Evolutionary conservation across 2,113 vertebrate genomes (phyloP).

Genomic region (Solea solea): DNA sequence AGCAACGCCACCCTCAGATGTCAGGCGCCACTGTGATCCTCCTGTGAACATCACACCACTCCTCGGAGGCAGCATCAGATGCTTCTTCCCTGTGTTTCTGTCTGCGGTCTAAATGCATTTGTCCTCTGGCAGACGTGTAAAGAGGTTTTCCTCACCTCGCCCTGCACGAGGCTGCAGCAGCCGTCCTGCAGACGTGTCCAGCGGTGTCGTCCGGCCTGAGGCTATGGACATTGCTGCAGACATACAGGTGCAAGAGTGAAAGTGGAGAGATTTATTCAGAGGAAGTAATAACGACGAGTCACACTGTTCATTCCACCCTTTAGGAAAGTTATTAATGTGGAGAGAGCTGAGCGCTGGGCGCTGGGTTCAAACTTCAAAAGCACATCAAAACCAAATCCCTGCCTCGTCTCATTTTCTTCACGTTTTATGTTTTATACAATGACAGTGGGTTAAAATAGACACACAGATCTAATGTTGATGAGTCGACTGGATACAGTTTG

Average conservation of each 20-base stretch:
- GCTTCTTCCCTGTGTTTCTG: slow-evolving; percentile 19
- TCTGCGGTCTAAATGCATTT: slow-evolving; percentile 5
- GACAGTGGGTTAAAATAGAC: slow-evolving; percentile 6
- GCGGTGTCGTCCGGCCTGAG: slow-evolving; percentile 26
- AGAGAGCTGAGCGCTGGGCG: background rate
- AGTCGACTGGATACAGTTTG: too few relatives aligned
- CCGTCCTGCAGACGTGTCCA: background rate
- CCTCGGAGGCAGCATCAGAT: slow-evolving; percentile 25
- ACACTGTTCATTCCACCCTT: background rate
- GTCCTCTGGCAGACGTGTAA: too few relatives aligned
- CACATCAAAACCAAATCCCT: slow-evolving; percentile 5
- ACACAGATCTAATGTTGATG: too few relatives aligned
- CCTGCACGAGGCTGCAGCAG: background rate
- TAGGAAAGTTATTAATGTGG: background rate
- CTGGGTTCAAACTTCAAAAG: slow-evolving; percentile 17
- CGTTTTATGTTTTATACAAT: slow-evolving; percentile 10
- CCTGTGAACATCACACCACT: slow-evolving; percentile 44
- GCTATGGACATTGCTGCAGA: slow-evolving; percentile 3
- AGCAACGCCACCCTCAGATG: slow-evolving; percentile 29
- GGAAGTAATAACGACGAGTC: background rate
- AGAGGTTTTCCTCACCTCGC: too few relatives aligned
- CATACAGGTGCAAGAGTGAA: background rate
- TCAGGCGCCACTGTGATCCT: slow-evolving; percentile 42
- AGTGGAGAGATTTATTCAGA: background rate
- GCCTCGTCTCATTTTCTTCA: background rate